Percentiles rank a stretch among this genome's conserved stretches.
Evolutionary conservation across 2,888 invertebrate species (phyloP).

Genomic region (Netelia melanura): DNA sequence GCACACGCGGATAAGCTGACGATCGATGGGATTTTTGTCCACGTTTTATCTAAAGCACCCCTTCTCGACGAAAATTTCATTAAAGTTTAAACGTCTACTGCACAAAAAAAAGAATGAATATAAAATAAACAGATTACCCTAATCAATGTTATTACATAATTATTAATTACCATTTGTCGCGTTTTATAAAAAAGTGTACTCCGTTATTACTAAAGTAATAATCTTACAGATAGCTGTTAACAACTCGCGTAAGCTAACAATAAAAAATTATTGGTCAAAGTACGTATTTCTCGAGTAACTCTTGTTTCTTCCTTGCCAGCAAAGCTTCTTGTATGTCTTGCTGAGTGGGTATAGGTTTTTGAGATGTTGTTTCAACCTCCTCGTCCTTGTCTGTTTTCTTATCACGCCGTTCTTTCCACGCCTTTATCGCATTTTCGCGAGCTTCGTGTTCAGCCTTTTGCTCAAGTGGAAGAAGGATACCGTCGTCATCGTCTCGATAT

Average conservation of each 20-base stretch:
- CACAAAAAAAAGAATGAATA: slow-evolving; percentile 77
- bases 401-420: slow-evolving; percentile 90
- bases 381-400: slow-evolving; percentile 86
- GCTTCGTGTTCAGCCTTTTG: slow-evolving; percentile 91
- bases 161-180: slow-evolving; percentile 82
- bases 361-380: slow-evolving; percentile 88
- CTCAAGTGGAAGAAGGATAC: slow-evolving; percentile 95
- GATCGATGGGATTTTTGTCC: slow-evolving; percentile 76
- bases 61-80: slow-evolving; percentile 79
- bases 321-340: slow-evolving; percentile 97
- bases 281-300: slow-evolving; percentile 94
- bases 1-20: slow-evolving; percentile 42
- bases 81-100: slow-evolving; percentile 84
- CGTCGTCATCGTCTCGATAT: slow-evolving; percentile 99
- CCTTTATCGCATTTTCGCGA: slow-evolving; percentile 87
- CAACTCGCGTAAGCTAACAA: slow-evolving; percentile 67
- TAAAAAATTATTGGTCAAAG: slow-evolving; percentile 71
- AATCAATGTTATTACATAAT: slow-evolving; percentile 83
- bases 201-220: slow-evolving; percentile 79
- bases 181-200: slow-evolving; percentile 84
- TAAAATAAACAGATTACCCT: slow-evolving; percentile 76
- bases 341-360: slow-evolving; percentile 97
- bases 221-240: slow-evolving; percentile 81
- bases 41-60: slow-evolving; percentile 82
- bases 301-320: slow-evolving; percentile 95